Evolutionary conservation across 2,113 vertebrate genomes (phyloP).

Genomic region (Antechinus stuartii): DNA sequence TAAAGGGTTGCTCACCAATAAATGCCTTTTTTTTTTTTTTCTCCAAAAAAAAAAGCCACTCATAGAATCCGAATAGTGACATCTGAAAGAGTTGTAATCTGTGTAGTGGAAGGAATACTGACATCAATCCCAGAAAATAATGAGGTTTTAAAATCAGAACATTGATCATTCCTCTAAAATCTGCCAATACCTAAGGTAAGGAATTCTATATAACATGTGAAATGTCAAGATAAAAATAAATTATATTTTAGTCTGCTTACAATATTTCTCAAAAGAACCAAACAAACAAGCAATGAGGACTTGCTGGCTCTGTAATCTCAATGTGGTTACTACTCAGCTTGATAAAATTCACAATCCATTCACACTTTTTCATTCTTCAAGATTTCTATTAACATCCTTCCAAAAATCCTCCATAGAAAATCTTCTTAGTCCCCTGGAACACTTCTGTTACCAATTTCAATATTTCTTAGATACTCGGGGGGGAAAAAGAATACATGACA

Average conservation of each 20-base stretch:
- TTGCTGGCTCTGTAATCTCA: neutral
- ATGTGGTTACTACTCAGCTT: neutral
- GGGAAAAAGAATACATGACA: neutral
- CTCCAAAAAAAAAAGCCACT: neutral
- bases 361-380: neutral
- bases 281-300: neutral
- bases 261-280: neutral
- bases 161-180: neutral
- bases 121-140: neutral
- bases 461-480: neutral
- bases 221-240: neutral
- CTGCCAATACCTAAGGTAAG: neutral
- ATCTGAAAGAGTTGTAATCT: neutral
- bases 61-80: neutral
- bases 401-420: neutral
- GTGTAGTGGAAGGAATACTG: neutral
- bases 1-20: neutral
- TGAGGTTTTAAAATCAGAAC: neutral
- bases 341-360: neutral
- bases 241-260: neutral
- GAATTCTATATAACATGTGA: too few relatives aligned
- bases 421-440: neutral
- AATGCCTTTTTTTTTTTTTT: too few relatives aligned
- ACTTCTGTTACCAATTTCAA: neutral
- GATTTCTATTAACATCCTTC: neutral